A percentile compares a stretch with the other conserved stretches of the same genome.
Evolutionary conservation across 1,140 invertebrate genomes (phyloP).

Genomic region (Temnothorax nylanderi): DNA sequence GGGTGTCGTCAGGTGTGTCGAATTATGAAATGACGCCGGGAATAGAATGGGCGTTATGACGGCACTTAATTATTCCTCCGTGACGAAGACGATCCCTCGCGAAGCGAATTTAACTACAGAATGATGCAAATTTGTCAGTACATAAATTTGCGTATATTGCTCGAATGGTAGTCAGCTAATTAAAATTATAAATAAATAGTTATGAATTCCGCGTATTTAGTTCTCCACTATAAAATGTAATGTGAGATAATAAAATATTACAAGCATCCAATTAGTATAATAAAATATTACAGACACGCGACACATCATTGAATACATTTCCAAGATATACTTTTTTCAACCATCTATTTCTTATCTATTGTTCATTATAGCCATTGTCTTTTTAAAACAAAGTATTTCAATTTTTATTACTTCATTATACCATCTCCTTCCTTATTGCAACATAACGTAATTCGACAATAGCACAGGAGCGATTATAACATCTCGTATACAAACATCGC

Average conservation of each 20-base stretch:
- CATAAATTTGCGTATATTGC: background rate
- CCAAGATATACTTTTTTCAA: background rate
- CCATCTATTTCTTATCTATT: background rate
- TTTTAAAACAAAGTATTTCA: background rate
- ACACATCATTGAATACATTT: background rate
- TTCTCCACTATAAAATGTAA: background rate
- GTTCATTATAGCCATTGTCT: background rate
- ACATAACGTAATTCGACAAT: background rate
- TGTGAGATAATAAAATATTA: conserved; percentile 2
- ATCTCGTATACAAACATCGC: background rate
- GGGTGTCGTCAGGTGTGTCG: background rate
- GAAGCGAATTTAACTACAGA: background rate
- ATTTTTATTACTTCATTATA: background rate
- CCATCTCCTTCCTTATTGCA: background rate
- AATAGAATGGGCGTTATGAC: background rate
- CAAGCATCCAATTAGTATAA: background rate
- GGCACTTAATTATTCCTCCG: background rate
- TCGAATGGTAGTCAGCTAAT: background rate
- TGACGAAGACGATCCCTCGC: background rate
- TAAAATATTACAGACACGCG: background rate
- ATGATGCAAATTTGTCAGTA: background rate
- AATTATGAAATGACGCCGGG: background rate
- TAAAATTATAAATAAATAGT: background rate
- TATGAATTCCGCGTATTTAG: background rate
- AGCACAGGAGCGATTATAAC: background rate